Percentiles rank a stretch among this genome's conserved stretches.
Conservation (phyloP, 2,113 vertebrate genomes). For the Neopipo cinnamomea region DNA sequence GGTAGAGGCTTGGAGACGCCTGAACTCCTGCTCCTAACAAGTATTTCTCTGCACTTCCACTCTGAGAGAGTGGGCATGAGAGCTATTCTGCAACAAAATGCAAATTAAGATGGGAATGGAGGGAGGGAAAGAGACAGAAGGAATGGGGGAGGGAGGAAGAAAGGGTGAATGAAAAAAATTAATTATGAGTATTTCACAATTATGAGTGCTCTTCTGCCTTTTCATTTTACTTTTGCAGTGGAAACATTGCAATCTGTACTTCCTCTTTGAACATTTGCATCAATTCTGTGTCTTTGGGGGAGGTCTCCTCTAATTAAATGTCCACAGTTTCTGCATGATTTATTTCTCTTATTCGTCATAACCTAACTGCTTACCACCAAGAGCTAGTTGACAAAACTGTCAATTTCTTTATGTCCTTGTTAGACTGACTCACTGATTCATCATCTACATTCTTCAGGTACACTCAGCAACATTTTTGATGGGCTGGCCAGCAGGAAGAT, state of each 20-base stretch:
- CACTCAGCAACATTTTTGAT: not conserved
- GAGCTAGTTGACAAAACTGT: slow-evolving; percentile 13
- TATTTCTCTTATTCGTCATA: slow-evolving; percentile 26
- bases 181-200: not conserved
- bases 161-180: not conserved
- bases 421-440: not conserved
- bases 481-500: not conserved
- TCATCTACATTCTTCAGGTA: not conserved
- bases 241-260: not conserved
- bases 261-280: not conserved
- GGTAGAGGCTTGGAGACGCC: not conserved
- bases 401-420: slow-evolving; percentile 4
- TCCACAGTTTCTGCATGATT: not conserved
- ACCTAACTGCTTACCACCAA: not conserved
- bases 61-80: not conserved
- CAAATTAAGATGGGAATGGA: not conserved
- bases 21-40: not conserved
- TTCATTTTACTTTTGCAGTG: not conserved
- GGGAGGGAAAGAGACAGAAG: not conserved
- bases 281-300: not conserved
- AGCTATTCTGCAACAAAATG: not conserved
- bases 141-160: not conserved
- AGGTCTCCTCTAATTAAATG: not conserved
- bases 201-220: not conserved
- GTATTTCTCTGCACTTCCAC: not conserved